Percentiles rank a stretch among this genome's conserved stretches.
Evolutionary conservation across 2,888 invertebrate species (phyloP).

Genomic region (Drosophila cognata): DNA sequence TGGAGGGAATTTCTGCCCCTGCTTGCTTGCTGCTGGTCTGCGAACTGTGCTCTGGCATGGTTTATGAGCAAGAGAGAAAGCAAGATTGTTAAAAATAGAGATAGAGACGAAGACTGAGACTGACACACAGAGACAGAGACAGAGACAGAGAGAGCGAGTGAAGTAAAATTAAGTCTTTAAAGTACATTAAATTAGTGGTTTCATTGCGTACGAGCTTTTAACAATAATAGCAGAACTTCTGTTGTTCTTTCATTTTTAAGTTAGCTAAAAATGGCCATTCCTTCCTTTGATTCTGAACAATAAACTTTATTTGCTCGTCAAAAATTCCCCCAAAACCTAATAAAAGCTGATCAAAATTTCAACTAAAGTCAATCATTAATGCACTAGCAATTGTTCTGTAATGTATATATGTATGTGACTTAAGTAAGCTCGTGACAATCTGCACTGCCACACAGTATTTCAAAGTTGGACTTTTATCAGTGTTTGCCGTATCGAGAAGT

Average conservation of each 20-base stretch:
- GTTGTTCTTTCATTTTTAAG: constrained; percentile 8
- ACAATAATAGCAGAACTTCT: constrained; percentile 23
- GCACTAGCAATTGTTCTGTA: constrained; percentile 4
- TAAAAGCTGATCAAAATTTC: constrained; percentile 1
- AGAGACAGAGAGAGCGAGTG: neutral
- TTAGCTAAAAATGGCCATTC: constrained; percentile 5
- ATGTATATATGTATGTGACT: neutral
- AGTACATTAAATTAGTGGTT: constrained; percentile 55
- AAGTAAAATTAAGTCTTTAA: constrained; percentile 52
- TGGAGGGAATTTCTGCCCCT: constrained; percentile 16
- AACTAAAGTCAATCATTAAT: constrained; percentile 8
- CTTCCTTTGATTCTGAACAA: constrained; percentile 19
- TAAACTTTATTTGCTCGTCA: neutral
- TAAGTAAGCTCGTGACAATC: neutral
- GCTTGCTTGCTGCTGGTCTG: constrained; percentile 2
- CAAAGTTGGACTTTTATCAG: constrained; percentile 59
- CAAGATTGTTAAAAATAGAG: neutral
- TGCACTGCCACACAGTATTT: constrained; percentile 15
- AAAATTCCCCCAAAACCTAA: neutral
- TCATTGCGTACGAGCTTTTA: constrained; percentile 35
- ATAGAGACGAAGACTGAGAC: neutral
- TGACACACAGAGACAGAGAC: neutral
- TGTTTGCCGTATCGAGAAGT: constrained; percentile 55
- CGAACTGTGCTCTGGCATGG: constrained; percentile 1
- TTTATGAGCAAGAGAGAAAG: neutral